phyloP scores from a whole-genome alignment of 2,113 vertebrate species.

The Cromileptes altivelis region DNA sequence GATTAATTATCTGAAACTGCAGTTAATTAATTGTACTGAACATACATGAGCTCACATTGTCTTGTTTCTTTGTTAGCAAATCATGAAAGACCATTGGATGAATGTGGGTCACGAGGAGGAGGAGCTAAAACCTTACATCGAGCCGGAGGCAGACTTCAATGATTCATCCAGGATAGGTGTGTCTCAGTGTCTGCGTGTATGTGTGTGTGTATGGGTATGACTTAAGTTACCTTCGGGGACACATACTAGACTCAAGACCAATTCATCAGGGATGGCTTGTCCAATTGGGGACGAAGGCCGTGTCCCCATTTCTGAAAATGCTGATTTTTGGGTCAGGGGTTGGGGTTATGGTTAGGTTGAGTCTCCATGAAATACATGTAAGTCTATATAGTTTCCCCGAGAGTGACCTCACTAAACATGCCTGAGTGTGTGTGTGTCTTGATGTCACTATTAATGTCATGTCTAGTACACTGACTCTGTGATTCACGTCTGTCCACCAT shows the following conservation, averaged over 20 bases:
- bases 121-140: conserved; percentile 93
- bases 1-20: conserved; percentile 9
- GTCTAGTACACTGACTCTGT: background rate
- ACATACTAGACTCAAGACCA: too few relatives aligned
- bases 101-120: conserved; percentile 97
- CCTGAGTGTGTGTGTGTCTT: conserved; percentile 6
- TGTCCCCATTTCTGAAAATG: too few relatives aligned
- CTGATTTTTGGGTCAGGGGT: too few relatives aligned
- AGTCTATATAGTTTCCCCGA: too few relatives aligned
- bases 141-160: conserved; percentile 94
- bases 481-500: conserved; percentile 25
- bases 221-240: too few relatives aligned
- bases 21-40: background rate
- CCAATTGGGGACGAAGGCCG: too few relatives aligned
- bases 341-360: too few relatives aligned
- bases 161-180: conserved; percentile 94
- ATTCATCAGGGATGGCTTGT: too few relatives aligned
- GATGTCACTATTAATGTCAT: conserved; percentile 3
- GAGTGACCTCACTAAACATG: background rate
- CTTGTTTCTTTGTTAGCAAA: conserved; percentile 88
- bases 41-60: conserved; percentile 3
- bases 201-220: conserved; percentile 35
- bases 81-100: conserved; percentile 99
- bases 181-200: conserved; percentile 16
- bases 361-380: too few relatives aligned